Percentiles rank a stretch among this genome's conserved stretches.
Conservation (phyloP, 2,113 vertebrate genomes). For the Corythoichthys intestinalis region DNA sequence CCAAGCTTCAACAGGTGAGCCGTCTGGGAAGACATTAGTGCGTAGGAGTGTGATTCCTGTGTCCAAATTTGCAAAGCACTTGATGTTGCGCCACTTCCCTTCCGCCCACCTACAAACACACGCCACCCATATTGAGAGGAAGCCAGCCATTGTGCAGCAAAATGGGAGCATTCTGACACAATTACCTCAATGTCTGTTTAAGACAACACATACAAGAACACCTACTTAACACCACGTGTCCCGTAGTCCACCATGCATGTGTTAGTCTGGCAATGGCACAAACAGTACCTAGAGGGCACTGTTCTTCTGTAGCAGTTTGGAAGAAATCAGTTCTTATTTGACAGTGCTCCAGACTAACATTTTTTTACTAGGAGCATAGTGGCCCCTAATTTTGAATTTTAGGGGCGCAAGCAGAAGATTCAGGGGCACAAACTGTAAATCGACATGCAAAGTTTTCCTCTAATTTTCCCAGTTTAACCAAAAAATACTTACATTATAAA, state of each 20-base stretch:
- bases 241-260: slow-evolving; percentile 26
- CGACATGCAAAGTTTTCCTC: no score
- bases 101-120: slow-evolving; percentile 32
- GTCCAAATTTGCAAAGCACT: slow-evolving; percentile 43
- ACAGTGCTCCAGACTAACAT: no score
- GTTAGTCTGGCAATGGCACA: slow-evolving; percentile 41
- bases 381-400: no score
- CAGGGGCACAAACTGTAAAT: no score
- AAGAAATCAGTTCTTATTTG: background rate
- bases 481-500: no score
- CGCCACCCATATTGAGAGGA: slow-evolving; percentile 37
- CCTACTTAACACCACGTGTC: slow-evolving; percentile 9
- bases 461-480: no score
- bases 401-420: no score
- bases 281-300: slow-evolving; percentile 61
- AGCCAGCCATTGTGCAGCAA: slow-evolving; percentile 45
- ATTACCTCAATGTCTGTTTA: slow-evolving; percentile 11
- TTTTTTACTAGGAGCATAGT: no score
- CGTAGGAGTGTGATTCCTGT: slow-evolving; percentile 38
- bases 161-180: slow-evolving; percentile 24
- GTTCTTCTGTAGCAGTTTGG: slow-evolving; percentile 26
- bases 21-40: slow-evolving; percentile 35
- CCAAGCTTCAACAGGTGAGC: slow-evolving; percentile 65
- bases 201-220: slow-evolving; percentile 7
- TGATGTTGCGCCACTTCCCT: slow-evolving; percentile 56